Percentiles rank a stretch among this genome's conserved stretches.
phyloP scores from a whole-genome alignment of 1,140 invertebrate genomes.

The Triops longicaudatus region DNA sequence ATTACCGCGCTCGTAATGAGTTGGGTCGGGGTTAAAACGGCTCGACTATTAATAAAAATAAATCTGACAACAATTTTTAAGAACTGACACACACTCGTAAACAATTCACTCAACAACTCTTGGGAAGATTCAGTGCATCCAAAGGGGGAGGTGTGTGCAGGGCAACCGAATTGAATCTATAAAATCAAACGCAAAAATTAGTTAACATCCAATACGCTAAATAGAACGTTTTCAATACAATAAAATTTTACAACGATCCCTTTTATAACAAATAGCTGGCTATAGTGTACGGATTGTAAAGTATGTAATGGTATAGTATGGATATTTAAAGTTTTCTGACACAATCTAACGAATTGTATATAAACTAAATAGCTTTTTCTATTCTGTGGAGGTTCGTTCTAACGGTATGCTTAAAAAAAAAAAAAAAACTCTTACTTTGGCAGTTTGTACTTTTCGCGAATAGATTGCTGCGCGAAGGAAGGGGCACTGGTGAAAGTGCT shows the following conservation, averaged over 20 bases:
- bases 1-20: neutral
- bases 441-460: conserved; percentile 72
- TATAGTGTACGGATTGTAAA: no score
- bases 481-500: conserved; percentile 57
- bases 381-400: no score
- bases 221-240: no score
- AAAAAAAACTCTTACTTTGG: conserved; percentile 51
- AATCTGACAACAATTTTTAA: neutral
- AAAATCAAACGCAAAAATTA: neutral
- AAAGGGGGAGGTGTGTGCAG: conserved; percentile 8
- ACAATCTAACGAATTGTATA: no score
- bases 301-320: no score
- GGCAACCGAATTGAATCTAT: conserved; percentile 3
- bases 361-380: no score
- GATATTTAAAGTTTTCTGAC: no score
- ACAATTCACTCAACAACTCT: neutral
- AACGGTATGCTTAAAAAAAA: neutral
- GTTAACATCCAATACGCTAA: no score
- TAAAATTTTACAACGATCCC: no score
- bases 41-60: neutral
- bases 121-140: neutral
- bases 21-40: neutral
- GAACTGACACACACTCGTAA: neutral
- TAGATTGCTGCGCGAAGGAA: conserved; percentile 63
- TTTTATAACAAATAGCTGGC: no score